Base-by-base conservation (phyloP, 1,140 invertebrate species). In the Halictus rubicundus region DNA sequence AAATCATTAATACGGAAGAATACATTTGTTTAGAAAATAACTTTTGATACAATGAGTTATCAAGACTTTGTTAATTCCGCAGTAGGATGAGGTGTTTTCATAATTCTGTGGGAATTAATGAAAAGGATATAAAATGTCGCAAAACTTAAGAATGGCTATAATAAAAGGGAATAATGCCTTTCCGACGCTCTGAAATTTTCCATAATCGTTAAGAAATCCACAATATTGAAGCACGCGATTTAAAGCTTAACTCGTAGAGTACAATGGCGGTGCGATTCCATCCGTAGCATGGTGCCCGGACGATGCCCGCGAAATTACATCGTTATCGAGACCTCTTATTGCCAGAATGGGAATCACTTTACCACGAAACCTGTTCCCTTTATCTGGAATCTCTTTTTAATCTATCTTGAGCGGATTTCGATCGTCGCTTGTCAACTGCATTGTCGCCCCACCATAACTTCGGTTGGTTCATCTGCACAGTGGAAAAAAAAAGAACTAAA, bases 161-260 rank as follows among this genome's bases (percentile, higher is more conserved):
- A 39, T 39, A 8, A 3, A 39, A 39, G 3, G 37, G 8, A 4
- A 39, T n/a, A n/a, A n/a, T n/a, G n/a, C n/a, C n/a, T n/a, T n/a
- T n/a, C n/a, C n/a, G 27, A 32, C 32, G 32, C 32, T 32, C 32
- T 5, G 32, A 32, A 32, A 32, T 32, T 32, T 32, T 49, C 68
- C 46, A 25, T 25, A 54, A 54, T 42, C 25, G 21, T 63, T 14
- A 73, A 61, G 54, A 70, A 71, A 75, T 32, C 61, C 42, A 52
- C 68, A 39, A 63, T 82, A 76, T 54, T n/a, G 14, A 19, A 16
- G 42, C 77, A 78, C 81, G 81, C 84, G 66, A 87, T 85, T 78
- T 69, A 39, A 39, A 73, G 69, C 76, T 78, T 78, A 84, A 32
- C 65, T 27, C 19, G 23, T 19, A 7, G 64, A n/a, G 65, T 64